These are phyloP conservation scores for Contarinia nasturtii DNA, from an alignment of 1,140 invertebrate genomes.

Conservation along the genomic window DNA sequence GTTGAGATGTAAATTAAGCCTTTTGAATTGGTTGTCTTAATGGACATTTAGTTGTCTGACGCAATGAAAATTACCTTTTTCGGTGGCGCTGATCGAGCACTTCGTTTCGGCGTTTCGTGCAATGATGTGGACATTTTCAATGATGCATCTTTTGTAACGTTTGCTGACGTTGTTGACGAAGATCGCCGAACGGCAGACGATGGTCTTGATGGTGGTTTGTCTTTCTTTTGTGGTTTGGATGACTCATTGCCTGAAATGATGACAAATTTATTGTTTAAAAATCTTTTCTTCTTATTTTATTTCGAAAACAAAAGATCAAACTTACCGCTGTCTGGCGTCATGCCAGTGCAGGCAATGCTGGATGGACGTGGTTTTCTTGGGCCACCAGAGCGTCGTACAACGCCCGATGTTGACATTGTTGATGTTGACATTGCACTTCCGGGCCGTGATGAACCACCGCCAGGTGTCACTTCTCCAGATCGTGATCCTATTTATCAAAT, in stretches of 20 bases:
- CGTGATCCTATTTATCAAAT: conserved; percentile 27
- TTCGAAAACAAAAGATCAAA: neutral
- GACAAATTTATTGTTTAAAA: neutral
- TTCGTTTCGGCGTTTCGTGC: neutral
- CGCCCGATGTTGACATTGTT: conserved; percentile 15
- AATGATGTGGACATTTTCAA: conserved; percentile 2
- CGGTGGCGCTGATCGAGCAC: neutral
- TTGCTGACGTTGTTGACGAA: conserved; percentile 6
- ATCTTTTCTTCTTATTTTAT: neutral
- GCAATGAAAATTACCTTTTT: conserved; percentile 1
- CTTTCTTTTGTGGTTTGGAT: conserved; percentile 13
- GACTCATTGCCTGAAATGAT: neutral
- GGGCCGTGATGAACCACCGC: conserved; percentile 54
- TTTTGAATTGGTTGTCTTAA: too few relatives aligned
- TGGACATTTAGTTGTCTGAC: too few relatives aligned
- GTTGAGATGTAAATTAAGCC: too few relatives aligned
- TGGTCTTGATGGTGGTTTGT: conserved; percentile 6
- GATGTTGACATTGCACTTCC: conserved; percentile 50
- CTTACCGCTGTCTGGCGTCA: conserved; percentile 12
- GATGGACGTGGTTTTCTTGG: conserved; percentile 38
- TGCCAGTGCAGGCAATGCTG: conserved; percentile 68
- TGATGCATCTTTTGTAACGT: conserved; percentile 3
- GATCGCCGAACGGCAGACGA: conserved; percentile 21
- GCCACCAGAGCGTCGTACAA: conserved; percentile 14
- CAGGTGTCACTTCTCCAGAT: conserved; percentile 51